Conservation (phyloP, 2,888 invertebrate genomes). For the Polylopha cassiicola region DNA sequence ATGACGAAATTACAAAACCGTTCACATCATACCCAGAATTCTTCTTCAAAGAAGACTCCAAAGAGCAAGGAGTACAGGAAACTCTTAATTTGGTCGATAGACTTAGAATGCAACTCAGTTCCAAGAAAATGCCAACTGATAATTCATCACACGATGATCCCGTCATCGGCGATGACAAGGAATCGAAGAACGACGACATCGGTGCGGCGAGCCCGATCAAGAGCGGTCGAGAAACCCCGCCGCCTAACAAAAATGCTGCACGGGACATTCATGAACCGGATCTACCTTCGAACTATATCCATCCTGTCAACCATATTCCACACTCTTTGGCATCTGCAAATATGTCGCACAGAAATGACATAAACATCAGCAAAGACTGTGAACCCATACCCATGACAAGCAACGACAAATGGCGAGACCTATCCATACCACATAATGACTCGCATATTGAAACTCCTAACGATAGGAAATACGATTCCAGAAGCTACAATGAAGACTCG, state of each 20-base stretch:
- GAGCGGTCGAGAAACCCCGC: conserved; percentile 40
- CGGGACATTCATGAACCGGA: conserved; percentile 32
- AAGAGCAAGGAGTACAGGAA: conserved; percentile 87
- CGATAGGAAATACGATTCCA: conserved; percentile 46
- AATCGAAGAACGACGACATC: conserved; percentile 38
- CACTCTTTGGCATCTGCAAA: conserved; percentile 29
- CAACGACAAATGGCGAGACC: conserved; percentile 52
- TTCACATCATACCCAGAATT: conserved; percentile 82
- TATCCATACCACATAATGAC: conserved; percentile 37
- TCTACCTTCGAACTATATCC: conserved; percentile 32
- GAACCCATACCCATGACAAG: conserved; percentile 43
- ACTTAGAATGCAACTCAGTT: conserved; percentile 82
- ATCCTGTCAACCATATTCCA: conserved; percentile 36
- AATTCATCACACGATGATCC: conserved; percentile 60
- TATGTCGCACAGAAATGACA: conserved; percentile 31
- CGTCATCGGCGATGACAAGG: conserved; percentile 39
- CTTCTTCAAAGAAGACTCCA: conserved; percentile 85
- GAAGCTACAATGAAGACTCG: conserved; percentile 48
- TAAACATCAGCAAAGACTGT: conserved; percentile 38
- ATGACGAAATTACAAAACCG: conserved; percentile 80
- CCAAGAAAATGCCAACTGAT: conserved; percentile 79
- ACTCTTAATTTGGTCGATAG: conserved; percentile 91
- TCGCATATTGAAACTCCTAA: conserved; percentile 37
- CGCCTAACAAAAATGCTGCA: conserved; percentile 30
- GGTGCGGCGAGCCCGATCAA: conserved; percentile 36